Evolutionary conservation across 2,888 invertebrate genomes (phyloP), one percentile per base, ranked within the genome.

Genomic region (Tiliacea aurago): DNA sequence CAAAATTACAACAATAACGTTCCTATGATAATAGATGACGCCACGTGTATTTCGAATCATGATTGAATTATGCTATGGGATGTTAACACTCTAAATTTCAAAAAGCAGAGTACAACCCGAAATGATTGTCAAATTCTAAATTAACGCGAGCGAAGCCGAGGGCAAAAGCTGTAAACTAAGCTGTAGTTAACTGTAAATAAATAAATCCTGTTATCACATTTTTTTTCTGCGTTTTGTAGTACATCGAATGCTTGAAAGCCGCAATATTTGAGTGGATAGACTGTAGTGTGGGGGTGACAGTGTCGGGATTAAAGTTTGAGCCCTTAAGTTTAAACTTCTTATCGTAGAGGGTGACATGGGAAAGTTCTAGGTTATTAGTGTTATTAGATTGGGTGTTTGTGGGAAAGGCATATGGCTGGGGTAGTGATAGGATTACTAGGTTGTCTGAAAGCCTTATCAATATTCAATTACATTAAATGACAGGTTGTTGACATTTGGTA

Each of bases 311-410:
- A 33, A 66, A 66, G 20, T 69, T 66, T 43, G 9, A 74, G 18
- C 65, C 74, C 61, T 63, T 62, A 47, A 58, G 65, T 75, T 62
- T 53, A 47, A 80, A 75, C 65, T 66, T 49, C 65, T 78, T 79
- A 79, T 73, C 73, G 58, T 28, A 9, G 37, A 43, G 15, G 43
- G 23, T 45, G 77, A 62, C 53, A 66, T n/a, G 33, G 28, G 28
- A 43, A 49, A 61, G 62, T 51, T 79, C 45, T 58, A 20, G 23
- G 51, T 64, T 73, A 56, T 78, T 51, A 56, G n/a, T 55, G 55
- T 56, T 66, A 73, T 64, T 61, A 59, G 15, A 51, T 45, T 45
- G 62, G 18, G 62, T 28, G n/a, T 41, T 76, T 53, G 45, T 51
- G 28, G 28, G 64, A 64, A 23, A 45, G 13, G 18, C n/a, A n/a